Percentiles rank a stretch among this genome's conserved stretches.
These are phyloP conservation scores for Agapornis canus DNA, from an alignment of 2,797 vertebrate genomes.

Conservation along the genomic window DNA sequence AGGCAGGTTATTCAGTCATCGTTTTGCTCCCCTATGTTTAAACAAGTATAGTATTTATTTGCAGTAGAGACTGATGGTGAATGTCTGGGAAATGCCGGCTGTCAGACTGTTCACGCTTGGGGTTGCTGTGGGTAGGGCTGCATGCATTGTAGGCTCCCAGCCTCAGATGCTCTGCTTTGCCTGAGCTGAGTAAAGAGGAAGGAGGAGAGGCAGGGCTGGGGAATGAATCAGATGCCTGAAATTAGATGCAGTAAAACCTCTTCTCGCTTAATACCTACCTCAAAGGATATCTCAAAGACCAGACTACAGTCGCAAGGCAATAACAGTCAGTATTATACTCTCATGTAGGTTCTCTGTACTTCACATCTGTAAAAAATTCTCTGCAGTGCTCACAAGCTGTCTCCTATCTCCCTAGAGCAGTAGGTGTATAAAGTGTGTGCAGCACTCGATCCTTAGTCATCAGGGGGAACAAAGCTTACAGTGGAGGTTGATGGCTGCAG, in stretches of 20 bases:
- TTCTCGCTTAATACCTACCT: not conserved
- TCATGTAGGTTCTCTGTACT: not conserved
- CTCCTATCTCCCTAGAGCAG: not conserved
- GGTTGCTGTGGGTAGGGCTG: not conserved
- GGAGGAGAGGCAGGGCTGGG: not conserved
- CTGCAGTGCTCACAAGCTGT: not conserved
- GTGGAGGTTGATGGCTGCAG: conserved; percentile 5
- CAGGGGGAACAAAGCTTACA: not conserved
- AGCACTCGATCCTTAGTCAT: not conserved
- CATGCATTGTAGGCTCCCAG: not conserved
- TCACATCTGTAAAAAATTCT: not conserved
- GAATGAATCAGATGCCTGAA: conserved; percentile 19
- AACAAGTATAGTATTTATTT: not conserved
- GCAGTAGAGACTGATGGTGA: not conserved
- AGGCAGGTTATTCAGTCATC: too few species aligned
- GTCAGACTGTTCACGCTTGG: not conserved
- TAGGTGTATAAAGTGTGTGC: not conserved
- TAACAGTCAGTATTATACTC: not conserved
- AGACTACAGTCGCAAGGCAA: not conserved
- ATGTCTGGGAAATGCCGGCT: not conserved
- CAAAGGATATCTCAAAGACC: conserved; percentile 10
- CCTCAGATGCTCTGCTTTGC: not conserved
- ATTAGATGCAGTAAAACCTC: not conserved
- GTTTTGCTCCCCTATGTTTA: not conserved
- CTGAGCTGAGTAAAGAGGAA: not conserved